Conservation (phyloP, 92 coral and sea anemone species). For the Epizoanthus stellaris region DNA sequence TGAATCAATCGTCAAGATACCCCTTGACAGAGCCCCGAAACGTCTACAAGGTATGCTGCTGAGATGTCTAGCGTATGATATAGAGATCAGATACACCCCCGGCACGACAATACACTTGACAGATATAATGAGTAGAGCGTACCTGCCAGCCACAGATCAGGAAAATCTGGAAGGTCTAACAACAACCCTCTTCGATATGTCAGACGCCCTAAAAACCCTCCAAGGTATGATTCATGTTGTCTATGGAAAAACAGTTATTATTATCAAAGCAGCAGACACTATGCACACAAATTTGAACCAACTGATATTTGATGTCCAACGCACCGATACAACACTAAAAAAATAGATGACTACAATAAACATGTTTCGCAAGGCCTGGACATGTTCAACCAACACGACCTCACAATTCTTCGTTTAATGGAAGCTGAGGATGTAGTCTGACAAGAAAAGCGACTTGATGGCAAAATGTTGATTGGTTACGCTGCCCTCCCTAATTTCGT, state of each 20-base stretch:
- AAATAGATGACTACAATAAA: background rate
- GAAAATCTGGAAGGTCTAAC: background rate
- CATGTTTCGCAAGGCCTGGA: background rate
- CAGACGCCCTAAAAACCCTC: background rate
- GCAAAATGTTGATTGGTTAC: background rate
- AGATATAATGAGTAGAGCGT: conserved; percentile 40
- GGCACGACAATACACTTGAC: conserved; percentile 31
- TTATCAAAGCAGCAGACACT: conserved; percentile 11
- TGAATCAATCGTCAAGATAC: conserved; percentile 26
- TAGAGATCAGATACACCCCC: conserved; percentile 1
- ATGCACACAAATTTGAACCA: background rate
- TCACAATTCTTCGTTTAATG: background rate
- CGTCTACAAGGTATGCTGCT: conserved; percentile 47
- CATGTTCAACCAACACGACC: conserved; percentile 6
- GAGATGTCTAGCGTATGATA: conserved; percentile 18
- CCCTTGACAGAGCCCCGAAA: conserved; percentile 42
- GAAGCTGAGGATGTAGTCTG: background rate
- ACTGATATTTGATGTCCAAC: background rate
- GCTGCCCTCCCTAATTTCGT: background rate
- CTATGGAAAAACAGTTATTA: conserved; percentile 21
- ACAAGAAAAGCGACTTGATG: background rate
- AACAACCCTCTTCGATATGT: conserved; percentile 17
- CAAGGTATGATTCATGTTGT: conserved; percentile 8
- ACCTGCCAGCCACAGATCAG: background rate
- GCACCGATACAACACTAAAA: background rate